A percentile compares a stretch with the other conserved stretches of the same genome.
Evolutionary conservation across 2,113 vertebrate species (phyloP).

Genomic region (Silurus glanis): DNA sequence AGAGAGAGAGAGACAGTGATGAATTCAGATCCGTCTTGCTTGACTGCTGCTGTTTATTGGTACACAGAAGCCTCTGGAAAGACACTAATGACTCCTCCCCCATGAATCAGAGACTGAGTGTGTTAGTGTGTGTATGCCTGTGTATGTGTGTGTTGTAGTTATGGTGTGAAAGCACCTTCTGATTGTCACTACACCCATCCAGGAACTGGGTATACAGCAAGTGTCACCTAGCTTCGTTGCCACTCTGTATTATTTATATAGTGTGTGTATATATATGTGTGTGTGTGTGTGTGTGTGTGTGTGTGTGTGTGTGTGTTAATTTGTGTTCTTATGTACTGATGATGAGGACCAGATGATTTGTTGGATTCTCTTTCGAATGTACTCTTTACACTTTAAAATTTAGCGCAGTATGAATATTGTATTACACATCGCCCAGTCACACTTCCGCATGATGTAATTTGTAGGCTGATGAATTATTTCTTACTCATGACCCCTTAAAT

Average conservation of each 20-base stretch:
- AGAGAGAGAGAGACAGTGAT: conserved; percentile 45
- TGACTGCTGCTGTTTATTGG: conserved; percentile 61
- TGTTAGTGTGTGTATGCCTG: conserved; percentile 15
- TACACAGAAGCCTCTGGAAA: conserved; percentile 57
- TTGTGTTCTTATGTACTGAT: no score
- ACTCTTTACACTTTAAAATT: no score
- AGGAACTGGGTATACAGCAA: not conserved
- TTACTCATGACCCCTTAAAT: not conserved
- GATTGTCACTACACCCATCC: not conserved
- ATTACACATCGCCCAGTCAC: not conserved
- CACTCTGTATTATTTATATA: not conserved
- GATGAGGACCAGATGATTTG: no score
- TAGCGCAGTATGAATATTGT: not conserved
- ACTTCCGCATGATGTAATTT: not conserved
- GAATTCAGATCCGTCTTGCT: conserved; percentile 60
- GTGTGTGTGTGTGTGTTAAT: no score
- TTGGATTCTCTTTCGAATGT: no score
- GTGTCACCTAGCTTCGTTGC: not conserved
- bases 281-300: no score
- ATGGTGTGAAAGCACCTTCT: conserved; percentile 18
- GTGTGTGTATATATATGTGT: no score
- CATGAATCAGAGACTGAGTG: conserved; percentile 43
- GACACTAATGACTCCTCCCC: conserved; percentile 55
- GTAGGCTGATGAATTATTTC: not conserved
- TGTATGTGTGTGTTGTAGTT: conserved; percentile 31